phyloP scores from a whole-genome alignment of 2,113 vertebrate genomes.

The Heterochromis multidens region DNA sequence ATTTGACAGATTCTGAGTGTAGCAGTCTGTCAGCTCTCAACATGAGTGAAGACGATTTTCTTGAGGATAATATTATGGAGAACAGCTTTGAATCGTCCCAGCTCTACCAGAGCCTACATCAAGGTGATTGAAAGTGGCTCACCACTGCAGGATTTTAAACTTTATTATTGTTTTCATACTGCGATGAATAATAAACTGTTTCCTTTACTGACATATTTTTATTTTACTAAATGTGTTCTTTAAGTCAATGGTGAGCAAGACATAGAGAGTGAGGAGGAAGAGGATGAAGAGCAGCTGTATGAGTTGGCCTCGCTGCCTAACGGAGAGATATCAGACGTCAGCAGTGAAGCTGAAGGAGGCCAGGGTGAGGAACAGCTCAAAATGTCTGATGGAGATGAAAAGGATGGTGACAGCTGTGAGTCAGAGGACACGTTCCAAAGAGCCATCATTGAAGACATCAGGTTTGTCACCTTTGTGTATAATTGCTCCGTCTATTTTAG shows the following conservation, averaged over 20 bases:
- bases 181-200: accelerated
- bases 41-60: constrained; percentile 58
- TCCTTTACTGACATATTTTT: not conserved
- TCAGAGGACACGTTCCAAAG: constrained; percentile 31
- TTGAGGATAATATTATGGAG: constrained; percentile 38
- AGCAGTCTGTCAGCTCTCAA: constrained; percentile 59
- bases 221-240: not conserved
- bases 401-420: not conserved
- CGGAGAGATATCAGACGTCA: constrained; percentile 7
- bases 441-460: constrained; percentile 75
- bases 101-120: constrained; percentile 9
- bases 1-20: constrained; percentile 55
- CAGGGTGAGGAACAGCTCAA: not conserved
- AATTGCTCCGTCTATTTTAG: no score
- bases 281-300: constrained; percentile 64
- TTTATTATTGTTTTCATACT: not conserved
- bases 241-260: constrained; percentile 24
- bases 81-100: constrained; percentile 35
- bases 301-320: constrained; percentile 46
- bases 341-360: constrained; percentile 14
- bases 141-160: not conserved
- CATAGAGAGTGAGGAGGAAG: constrained; percentile 3
- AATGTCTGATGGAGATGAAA: not conserved
- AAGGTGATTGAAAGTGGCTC: constrained; percentile 35
- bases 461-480: constrained; percentile 40